Percentiles rank a stretch among this genome's conserved stretches.
Conservation (phyloP, 1,140 invertebrate genomes). For the Drosophila ambigua region DNA sequence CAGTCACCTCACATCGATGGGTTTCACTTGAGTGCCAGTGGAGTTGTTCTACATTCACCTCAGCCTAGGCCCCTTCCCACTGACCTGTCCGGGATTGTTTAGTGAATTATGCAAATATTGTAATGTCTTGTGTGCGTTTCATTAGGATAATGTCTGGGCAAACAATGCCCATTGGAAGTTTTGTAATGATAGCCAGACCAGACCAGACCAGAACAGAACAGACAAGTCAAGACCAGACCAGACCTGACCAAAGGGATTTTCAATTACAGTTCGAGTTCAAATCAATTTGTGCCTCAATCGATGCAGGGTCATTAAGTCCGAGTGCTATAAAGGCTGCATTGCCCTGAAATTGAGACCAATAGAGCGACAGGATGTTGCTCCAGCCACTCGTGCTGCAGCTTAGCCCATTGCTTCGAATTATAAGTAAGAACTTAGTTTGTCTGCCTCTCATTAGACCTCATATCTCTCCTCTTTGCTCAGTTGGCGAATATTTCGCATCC, state of each 20-base stretch:
- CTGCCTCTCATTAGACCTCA: not conserved
- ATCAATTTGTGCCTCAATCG: slow-evolving; percentile 65
- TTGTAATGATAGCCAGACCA: slow-evolving; percentile 5
- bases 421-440: slow-evolving; percentile 38
- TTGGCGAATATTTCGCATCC: slow-evolving; percentile 41
- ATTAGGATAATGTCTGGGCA: slow-evolving; percentile 70
- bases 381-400: slow-evolving; percentile 38
- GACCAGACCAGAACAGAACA: not conserved
- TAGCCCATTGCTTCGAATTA: slow-evolving; percentile 48
- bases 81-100: slow-evolving; percentile 25
- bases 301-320: slow-evolving; percentile 34
- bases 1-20: not conserved
- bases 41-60: slow-evolving; percentile 4
- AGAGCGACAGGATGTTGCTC: slow-evolving; percentile 51
- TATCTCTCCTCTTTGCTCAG: not conserved
- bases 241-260: slow-evolving; percentile 30
- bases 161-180: slow-evolving; percentile 53
- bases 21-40: not conserved
- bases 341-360: slow-evolving; percentile 6
- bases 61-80: not conserved
- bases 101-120: slow-evolving; percentile 58
- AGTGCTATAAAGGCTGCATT: slow-evolving; percentile 41
- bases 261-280: slow-evolving; percentile 59
- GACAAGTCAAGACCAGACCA: not conserved
- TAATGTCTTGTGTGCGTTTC: slow-evolving; percentile 61